Percentiles rank a stretch among this genome's conserved stretches.
phyloP scores from a whole-genome alignment of 2,797 vertebrate species.

The Rhyacichthys aspro region DNA sequence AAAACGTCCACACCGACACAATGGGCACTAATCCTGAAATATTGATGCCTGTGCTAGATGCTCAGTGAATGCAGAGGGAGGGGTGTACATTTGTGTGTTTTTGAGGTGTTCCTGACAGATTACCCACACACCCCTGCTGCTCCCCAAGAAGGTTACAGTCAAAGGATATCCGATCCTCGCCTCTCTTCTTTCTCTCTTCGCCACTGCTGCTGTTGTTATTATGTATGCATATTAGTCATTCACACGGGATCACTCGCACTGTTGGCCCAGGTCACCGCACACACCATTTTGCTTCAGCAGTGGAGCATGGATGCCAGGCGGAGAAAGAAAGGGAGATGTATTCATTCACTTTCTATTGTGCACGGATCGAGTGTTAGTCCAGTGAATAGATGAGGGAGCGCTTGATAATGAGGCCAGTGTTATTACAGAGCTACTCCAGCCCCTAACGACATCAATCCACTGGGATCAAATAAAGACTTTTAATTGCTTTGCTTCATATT shows the following conservation, averaged over 20 bases:
- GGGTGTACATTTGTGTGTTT: constrained; percentile 36
- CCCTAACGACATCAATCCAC: constrained; percentile 77
- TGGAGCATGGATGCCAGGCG: constrained; percentile 66
- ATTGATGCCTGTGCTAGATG: constrained; percentile 76
- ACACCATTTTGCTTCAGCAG: constrained; percentile 67
- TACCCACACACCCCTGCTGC: constrained; percentile 69
- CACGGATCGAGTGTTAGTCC: constrained; percentile 74
- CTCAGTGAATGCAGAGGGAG: constrained; percentile 59
- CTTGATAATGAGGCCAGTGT: constrained; percentile 78
- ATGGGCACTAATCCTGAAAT: constrained; percentile 82
- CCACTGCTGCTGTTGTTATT: constrained; percentile 60
- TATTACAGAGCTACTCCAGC: constrained; percentile 72
- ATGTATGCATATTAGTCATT: constrained; percentile 75
- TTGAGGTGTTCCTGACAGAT: constrained; percentile 61
- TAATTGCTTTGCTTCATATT: constrained; percentile 81
- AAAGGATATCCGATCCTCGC: constrained; percentile 73
- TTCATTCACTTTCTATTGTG: constrained; percentile 81
- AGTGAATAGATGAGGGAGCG: constrained; percentile 71
- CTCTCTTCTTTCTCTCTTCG: constrained; percentile 55
- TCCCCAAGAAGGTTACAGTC: constrained; percentile 60
- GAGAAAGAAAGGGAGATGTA: constrained; percentile 69
- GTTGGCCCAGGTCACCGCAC: constrained; percentile 58
- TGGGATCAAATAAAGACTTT: constrained; percentile 80
- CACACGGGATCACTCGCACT: constrained; percentile 67
- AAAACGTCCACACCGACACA: constrained; percentile 57